These are phyloP conservation scores for Proales similis DNA, from an alignment of 1,140 invertebrate species.

Conservation along the genomic window DNA sequence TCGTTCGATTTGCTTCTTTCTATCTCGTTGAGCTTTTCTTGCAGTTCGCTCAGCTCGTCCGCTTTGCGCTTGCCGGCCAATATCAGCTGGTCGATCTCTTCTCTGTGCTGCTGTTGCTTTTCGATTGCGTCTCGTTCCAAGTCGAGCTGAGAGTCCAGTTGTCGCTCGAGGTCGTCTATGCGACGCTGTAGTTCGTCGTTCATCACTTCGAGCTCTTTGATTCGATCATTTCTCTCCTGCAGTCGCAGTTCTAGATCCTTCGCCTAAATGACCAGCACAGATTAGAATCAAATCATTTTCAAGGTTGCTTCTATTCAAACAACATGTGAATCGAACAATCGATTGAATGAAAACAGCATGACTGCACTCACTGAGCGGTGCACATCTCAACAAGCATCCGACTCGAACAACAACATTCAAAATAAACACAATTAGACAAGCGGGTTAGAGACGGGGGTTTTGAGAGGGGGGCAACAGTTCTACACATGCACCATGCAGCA, in stretches of 20 bases:
- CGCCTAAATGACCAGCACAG: too few relatives aligned
- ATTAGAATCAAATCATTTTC: too few relatives aligned
- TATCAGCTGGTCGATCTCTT: constrained; percentile 17
- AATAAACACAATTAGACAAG: neutral
- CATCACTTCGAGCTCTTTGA: neutral
- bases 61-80: constrained; percentile 13
- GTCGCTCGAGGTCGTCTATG: neutral
- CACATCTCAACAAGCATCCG: neutral
- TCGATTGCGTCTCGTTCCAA: constrained; percentile 19
- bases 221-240: neutral
- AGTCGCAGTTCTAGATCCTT: too few relatives aligned
- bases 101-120: constrained; percentile 19
- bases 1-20: constrained; percentile 19
- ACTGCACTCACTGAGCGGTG: neutral
- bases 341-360: too few relatives aligned
- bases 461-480: too few relatives aligned
- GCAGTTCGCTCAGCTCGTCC: constrained; percentile 8
- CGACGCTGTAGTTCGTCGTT: neutral
- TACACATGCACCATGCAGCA: neutral
- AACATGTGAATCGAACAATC: too few relatives aligned
- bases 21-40: constrained; percentile 17
- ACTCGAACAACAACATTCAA: neutral
- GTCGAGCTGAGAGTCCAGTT: neutral
- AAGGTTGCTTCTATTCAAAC: too few relatives aligned
- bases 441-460: too few relatives aligned